phyloP scores from a whole-genome alignment of 2,888 invertebrate species.

The Drosophila tripunctata region DNA sequence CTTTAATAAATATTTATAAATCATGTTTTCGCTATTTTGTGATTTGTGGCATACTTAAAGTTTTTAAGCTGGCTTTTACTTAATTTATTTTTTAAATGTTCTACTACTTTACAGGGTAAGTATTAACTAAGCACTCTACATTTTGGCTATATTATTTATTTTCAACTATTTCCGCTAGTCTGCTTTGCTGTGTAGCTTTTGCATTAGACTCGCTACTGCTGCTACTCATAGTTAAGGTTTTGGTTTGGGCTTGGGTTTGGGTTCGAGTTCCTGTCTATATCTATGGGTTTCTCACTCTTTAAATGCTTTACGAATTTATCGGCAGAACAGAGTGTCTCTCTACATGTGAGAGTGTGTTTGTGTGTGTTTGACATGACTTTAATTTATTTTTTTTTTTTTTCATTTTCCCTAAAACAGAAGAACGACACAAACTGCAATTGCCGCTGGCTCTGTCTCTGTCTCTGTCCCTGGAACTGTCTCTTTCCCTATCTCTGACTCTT shows the following conservation, averaged over 20 bases:
- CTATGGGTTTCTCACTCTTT: slow-evolving; percentile 17
- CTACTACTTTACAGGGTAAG: slow-evolving; percentile 10
- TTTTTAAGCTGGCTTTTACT: no score
- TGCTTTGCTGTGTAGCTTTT: slow-evolving; percentile 52
- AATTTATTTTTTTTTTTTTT: slow-evolving; percentile 33
- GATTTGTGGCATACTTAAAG: background rate
- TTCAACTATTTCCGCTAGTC: slow-evolving; percentile 58
- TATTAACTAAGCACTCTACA: slow-evolving; percentile 1
- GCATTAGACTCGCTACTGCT: slow-evolving; percentile 63
- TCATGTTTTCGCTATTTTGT: no score
- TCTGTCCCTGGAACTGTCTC: background rate
- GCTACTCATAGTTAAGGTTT: slow-evolving; percentile 2
- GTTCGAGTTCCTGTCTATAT: slow-evolving; percentile 22
- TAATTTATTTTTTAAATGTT: no score
- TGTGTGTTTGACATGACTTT: slow-evolving; percentile 65
- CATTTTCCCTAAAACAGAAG: slow-evolving; percentile 36
- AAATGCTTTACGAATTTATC: slow-evolving; percentile 39
- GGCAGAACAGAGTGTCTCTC: slow-evolving; percentile 5
- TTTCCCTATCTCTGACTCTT: background rate
- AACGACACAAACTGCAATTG: slow-evolving; percentile 49
- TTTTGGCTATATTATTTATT: slow-evolving; percentile 45
- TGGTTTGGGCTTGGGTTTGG: slow-evolving; percentile 2
- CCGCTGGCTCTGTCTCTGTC: background rate
- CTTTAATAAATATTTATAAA: no score
- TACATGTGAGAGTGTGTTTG: background rate